phyloP scores from a whole-genome alignment of 2,888 invertebrate species.

The Cataglyphis cursor region DNA sequence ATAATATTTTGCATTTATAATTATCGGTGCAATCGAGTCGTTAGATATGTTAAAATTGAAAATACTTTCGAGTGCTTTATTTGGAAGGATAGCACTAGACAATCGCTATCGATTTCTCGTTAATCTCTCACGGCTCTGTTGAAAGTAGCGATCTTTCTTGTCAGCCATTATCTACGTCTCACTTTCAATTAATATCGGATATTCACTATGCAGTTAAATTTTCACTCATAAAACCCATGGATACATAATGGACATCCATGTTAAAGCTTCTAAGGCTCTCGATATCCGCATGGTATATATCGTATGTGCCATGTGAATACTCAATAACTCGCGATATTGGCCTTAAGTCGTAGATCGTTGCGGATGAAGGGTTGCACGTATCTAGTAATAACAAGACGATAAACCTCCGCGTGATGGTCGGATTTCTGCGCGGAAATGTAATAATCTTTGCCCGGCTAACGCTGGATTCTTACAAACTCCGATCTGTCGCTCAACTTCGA shows the following conservation, averaged over 20 bases:
- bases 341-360: slow-evolving; percentile 40
- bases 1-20: background rate
- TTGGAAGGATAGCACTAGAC: slow-evolving; percentile 12
- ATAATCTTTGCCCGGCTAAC: slow-evolving; percentile 72
- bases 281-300: slow-evolving; percentile 18
- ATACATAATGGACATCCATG: slow-evolving; percentile 38
- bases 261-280: background rate
- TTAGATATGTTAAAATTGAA: slow-evolving; percentile 1
- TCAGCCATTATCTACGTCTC: slow-evolving; percentile 38
- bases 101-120: slow-evolving; percentile 39
- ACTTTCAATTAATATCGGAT: slow-evolving; percentile 42
- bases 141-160: slow-evolving; percentile 40
- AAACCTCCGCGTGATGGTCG: slow-evolving; percentile 51
- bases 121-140: slow-evolving; percentile 23
- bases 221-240: slow-evolving; percentile 38
- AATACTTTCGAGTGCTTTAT: background rate
- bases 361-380: slow-evolving; percentile 44
- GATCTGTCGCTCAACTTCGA: slow-evolving; percentile 65
- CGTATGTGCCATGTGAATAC: slow-evolving; percentile 31
- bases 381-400: slow-evolving; percentile 53
- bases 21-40: background rate
- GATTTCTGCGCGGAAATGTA: slow-evolving; percentile 69
- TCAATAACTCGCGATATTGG: slow-evolving; percentile 50
- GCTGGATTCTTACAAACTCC: slow-evolving; percentile 61
- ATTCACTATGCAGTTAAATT: slow-evolving; percentile 12